A percentile compares a stretch with the other conserved stretches of the same genome.
Evolutionary conservation across 1,140 invertebrate genomes (phyloP).

Genomic region (Charaxes varanes): DNA sequence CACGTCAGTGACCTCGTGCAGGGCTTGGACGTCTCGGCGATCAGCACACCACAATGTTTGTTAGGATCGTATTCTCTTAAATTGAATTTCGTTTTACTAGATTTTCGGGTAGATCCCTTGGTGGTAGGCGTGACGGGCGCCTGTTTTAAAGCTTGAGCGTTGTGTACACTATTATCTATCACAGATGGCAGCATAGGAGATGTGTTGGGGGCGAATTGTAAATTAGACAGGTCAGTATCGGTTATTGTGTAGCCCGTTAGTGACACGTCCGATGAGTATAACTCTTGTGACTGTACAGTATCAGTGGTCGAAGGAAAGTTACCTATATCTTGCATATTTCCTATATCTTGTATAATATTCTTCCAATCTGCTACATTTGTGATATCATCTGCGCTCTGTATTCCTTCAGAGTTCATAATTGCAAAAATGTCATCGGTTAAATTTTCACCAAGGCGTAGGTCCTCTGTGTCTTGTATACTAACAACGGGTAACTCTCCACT

Average conservation of each 20-base stretch:
- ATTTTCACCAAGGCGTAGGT: conserved; percentile 61
- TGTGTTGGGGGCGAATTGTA: conserved; percentile 49
- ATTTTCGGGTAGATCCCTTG: conserved; percentile 66
- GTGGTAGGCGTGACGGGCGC: conserved; percentile 38
- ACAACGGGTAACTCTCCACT: conserved; percentile 65
- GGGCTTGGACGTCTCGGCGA: conserved; percentile 80
- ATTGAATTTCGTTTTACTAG: conserved; percentile 76
- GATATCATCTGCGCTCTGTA: conserved; percentile 64
- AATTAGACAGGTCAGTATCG: conserved; percentile 45
- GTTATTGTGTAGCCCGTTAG: conserved; percentile 44
- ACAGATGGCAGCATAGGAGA: conserved; percentile 45
- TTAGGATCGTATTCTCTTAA: conserved; percentile 86
- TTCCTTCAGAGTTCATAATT: conserved; percentile 70
- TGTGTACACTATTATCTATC: conserved; percentile 41
- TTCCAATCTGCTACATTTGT: conserved; percentile 64
- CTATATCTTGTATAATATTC: conserved; percentile 67
- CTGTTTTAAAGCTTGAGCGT: conserved; percentile 43
- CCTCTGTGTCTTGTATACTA: conserved; percentile 67
- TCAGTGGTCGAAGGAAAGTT: conserved; percentile 53
- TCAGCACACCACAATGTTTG: conserved; percentile 86
- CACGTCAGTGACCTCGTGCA: conserved; percentile 89
- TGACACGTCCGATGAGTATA: conserved; percentile 44
- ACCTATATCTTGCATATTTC: conserved; percentile 62
- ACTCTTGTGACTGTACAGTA: conserved; percentile 40
- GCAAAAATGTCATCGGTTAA: conserved; percentile 67